Percentiles rank a stretch among this genome's conserved stretches.
Conservation (phyloP, 2,113 vertebrate genomes). For the Equus przewalskii region DNA sequence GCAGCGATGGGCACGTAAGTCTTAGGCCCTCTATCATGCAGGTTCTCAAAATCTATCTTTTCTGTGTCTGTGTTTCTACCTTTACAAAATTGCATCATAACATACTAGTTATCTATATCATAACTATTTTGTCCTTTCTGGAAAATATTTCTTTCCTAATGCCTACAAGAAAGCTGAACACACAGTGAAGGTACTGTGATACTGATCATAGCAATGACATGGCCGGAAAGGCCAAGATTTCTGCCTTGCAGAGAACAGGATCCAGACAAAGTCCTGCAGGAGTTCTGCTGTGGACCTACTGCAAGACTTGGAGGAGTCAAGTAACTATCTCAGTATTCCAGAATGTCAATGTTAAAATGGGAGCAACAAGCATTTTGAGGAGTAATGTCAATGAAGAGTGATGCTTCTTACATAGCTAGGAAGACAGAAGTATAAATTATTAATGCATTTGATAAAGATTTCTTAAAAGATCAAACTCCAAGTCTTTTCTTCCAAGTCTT, state of each 20-base stretch:
- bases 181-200: background rate
- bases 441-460: conserved; percentile 4
- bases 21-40: accelerated
- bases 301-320: background rate
- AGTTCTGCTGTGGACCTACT: accelerated
- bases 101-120: background rate
- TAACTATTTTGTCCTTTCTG: background rate
- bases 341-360: background rate
- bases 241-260: background rate
- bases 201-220: background rate
- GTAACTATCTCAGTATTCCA: background rate
- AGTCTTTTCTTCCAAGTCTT: background rate
- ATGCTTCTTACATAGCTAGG: background rate
- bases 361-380: background rate
- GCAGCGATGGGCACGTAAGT: accelerated
- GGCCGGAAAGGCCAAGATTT: background rate
- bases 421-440: background rate
- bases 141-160: background rate
- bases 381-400: background rate
- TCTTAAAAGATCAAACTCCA: background rate
- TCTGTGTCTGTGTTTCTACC: background rate
- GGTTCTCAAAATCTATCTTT: background rate
- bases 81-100: background rate
- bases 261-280: accelerated
- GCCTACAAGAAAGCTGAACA: background rate